Evolutionary conservation across 2,888 invertebrate species (phyloP).

Genomic region (Celastrina argiolus): DNA sequence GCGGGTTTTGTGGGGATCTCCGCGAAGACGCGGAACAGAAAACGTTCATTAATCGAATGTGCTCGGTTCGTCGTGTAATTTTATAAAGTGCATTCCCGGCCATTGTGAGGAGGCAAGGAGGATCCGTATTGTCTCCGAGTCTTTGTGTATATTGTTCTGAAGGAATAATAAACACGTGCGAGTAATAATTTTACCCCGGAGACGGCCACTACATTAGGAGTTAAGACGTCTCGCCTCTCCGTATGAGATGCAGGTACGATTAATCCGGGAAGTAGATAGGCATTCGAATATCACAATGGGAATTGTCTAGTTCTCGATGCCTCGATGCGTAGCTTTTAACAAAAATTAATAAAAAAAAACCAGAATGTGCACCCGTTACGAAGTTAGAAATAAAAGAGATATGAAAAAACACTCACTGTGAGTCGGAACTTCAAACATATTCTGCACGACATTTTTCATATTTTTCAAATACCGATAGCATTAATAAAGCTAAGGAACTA

Average conservation of each 20-base stretch:
- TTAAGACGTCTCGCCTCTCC: not conserved
- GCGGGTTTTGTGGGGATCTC: not conserved
- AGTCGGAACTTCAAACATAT: not conserved
- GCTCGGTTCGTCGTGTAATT: conserved; percentile 11
- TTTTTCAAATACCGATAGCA: not conserved
- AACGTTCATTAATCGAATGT: conserved; percentile 17
- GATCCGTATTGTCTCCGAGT: conserved; percentile 12
- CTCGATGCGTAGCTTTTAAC: too few species aligned
- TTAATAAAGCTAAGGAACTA: not conserved
- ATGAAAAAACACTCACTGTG: not conserved
- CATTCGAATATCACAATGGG: too few species aligned
- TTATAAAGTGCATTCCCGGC: conserved; percentile 17
- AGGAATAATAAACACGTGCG: conserved; percentile 15
- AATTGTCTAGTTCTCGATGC: too few species aligned
- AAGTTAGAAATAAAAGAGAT: too few species aligned
- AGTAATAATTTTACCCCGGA: conserved; percentile 2
- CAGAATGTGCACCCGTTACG: not conserved
- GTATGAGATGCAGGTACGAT: not conserved
- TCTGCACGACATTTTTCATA: not conserved
- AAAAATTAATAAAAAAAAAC: not conserved
- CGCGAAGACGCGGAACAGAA: conserved; percentile 12
- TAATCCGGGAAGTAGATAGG: not conserved
- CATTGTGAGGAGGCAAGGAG: not conserved
- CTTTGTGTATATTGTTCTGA: conserved; percentile 12
- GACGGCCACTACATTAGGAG: conserved; percentile 3